phyloP scores from a whole-genome alignment of 2,113 vertebrate species.

The Psilopogon haemacephalus region DNA sequence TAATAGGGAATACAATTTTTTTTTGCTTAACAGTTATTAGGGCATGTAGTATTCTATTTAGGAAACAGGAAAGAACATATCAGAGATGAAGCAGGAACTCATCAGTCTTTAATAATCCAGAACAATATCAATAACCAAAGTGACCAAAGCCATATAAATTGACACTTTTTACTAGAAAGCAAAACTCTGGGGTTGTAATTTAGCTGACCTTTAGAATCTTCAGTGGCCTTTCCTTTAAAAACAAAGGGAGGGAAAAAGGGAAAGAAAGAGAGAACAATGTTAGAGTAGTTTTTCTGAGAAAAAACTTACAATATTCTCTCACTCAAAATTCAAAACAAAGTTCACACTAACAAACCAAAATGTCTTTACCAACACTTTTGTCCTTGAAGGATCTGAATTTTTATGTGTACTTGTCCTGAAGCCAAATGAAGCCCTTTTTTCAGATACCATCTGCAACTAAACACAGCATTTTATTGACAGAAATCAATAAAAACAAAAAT shows the following conservation, averaged over 20 bases:
- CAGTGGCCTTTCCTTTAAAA: not conserved
- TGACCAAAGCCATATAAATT: not conserved
- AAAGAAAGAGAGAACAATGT: too few relatives aligned
- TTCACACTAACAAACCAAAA: not conserved
- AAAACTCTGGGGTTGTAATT: not conserved
- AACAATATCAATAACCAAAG: not conserved
- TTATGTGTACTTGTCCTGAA: not conserved
- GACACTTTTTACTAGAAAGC: not conserved
- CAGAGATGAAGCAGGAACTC: not conserved
- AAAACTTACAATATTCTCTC: not conserved
- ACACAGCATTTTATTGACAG: not conserved
- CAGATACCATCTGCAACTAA: not conserved
- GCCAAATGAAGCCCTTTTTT: not conserved
- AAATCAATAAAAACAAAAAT: not conserved
- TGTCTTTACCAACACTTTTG: too few relatives aligned
- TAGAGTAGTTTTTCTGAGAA: not conserved
- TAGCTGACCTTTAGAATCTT: not conserved
- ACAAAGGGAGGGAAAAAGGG: too few relatives aligned
- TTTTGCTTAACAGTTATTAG: not conserved
- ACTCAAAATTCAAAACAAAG: not conserved
- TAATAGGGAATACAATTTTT: too few relatives aligned
- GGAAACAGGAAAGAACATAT: not conserved
- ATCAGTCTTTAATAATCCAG: not conserved
- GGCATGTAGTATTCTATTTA: not conserved
- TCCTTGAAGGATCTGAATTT: not conserved